These are phyloP conservation scores for Globodera ellingtonae DNA, from an alignment of 1,140 invertebrate genomes.

Conservation along the genomic window DNA sequence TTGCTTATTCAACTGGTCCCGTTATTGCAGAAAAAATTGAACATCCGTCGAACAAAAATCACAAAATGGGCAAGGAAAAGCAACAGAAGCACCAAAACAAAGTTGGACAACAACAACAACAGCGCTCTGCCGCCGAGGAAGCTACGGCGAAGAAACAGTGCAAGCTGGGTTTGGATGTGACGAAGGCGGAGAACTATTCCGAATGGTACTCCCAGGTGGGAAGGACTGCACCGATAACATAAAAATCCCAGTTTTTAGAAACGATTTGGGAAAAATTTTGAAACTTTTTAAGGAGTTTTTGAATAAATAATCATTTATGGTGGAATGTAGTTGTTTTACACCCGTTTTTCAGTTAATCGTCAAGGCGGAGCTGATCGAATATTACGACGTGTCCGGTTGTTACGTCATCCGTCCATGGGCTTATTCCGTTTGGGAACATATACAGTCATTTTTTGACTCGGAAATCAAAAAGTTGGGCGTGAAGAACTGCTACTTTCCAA, in stretches of 20 bases:
- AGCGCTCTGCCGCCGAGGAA: not conserved
- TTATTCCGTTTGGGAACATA: slow-evolving; percentile 91
- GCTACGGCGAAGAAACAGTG: slow-evolving; percentile 79
- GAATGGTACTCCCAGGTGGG: slow-evolving; percentile 94
- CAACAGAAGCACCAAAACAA: not conserved
- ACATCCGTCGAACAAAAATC: not conserved
- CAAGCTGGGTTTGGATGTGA: slow-evolving; percentile 83
- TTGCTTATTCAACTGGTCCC: not conserved
- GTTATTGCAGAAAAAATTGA: not conserved
- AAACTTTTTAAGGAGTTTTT: not conserved
- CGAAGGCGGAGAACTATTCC: slow-evolving; percentile 86
- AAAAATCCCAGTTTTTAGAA: too few species aligned
- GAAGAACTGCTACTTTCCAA: slow-evolving; percentile 96
- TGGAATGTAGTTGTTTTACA: not conserved
- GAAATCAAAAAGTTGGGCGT: slow-evolving; percentile 91
- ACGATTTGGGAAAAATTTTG: too few species aligned
- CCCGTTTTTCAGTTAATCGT: slow-evolving; percentile 76
- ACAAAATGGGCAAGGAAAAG: not conserved
- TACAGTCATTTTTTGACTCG: slow-evolving; percentile 83
- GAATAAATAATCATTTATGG: slow-evolving; percentile 15
- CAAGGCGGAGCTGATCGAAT: slow-evolving; percentile 97
- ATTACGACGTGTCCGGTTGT: slow-evolving; percentile 98
- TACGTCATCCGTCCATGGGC: slow-evolving; percentile 96
- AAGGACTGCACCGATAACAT: not conserved
- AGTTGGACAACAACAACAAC: not conserved